Base-by-base conservation (phyloP, 2,888 invertebrate species). In the Drosophila macrospina region DNA sequence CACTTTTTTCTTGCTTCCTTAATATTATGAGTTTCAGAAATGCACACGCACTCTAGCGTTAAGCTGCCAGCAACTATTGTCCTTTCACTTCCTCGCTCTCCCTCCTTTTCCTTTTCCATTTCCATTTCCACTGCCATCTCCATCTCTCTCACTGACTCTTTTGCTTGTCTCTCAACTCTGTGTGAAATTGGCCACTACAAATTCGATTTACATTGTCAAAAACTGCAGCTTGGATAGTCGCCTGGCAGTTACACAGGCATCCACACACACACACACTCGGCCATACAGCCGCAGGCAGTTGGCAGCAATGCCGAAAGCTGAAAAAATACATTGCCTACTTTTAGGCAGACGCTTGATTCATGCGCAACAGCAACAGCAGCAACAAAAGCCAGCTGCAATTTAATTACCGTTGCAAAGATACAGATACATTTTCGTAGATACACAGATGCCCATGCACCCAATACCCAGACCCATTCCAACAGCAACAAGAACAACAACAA, bases 381-480 rank as follows among this genome's bases (percentile, higher is more conserved):
- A 57, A 47, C 74, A 72, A 69, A 70, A 69, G 62, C 64, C 69
- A 83, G 74, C 72, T 74, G 79, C 87, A 86, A 81, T 84, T 84
- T 85, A 84, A 84, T 84, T 84, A 84, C 83, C 74, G 72, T 74
- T 74, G 69, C 73, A 75, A 60, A 76, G 74, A 66, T 50, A 68
- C 69, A 74, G 54, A 60, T 59, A 57, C 51, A 54, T 47, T 50
- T 52, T 45, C 52, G 26, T 28, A 69, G 59, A 69, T 69, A 56
- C 60, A 32, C 69, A 69, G 57, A 57, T 69, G 75, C 30, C 45
- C 64, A 56, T 68, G 54, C 63, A 39, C 16, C 64, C 54, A 37
- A 55, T 54, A 16, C 55, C 34, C 59, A 44, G 10, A 11, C 55
- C 34, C 60, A 36, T 52, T 52, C 54, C 39, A 47, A 24, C 11